Conservation (phyloP, 2,888 invertebrate genomes). For the Blomia tropicalis region DNA sequence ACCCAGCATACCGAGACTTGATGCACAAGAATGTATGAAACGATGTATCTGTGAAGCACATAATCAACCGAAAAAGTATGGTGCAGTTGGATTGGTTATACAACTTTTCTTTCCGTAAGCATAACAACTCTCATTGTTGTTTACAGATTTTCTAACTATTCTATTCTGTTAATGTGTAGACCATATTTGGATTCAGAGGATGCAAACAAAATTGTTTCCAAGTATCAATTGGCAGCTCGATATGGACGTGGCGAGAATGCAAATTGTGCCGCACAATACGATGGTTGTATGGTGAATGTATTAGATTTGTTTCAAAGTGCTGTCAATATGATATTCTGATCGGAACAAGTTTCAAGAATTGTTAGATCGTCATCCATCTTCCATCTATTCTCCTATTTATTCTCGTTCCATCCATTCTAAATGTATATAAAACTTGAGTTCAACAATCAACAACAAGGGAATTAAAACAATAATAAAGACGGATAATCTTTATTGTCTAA, state of each 20-base stretch:
- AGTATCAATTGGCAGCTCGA: slow-evolving; percentile 32
- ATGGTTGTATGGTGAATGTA: slow-evolving; percentile 32
- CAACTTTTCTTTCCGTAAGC: slow-evolving; percentile 33
- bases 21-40: slow-evolving; percentile 33
- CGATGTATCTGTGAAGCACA: slow-evolving; percentile 34
- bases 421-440: too few relatives aligned
- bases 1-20: slow-evolving; percentile 31
- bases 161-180: slow-evolving; percentile 2
- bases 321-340: slow-evolving; percentile 27
- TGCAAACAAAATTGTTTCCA: slow-evolving; percentile 30
- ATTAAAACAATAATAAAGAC: too few relatives aligned
- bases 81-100: slow-evolving; percentile 32
- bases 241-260: slow-evolving; percentile 32
- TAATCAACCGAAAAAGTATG: slow-evolving; percentile 33
- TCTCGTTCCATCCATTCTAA: too few relatives aligned
- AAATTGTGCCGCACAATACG: slow-evolving; percentile 32
- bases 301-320: slow-evolving; percentile 30
- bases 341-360: too few relatives aligned
- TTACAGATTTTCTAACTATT: neutral
- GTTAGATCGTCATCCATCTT: too few relatives aligned
- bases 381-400: too few relatives aligned
- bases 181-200: slow-evolving; percentile 29
- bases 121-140: neutral
- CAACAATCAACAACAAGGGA: too few relatives aligned
- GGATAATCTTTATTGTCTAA: too few relatives aligned